Percentiles rank a stretch among this genome's conserved stretches.
phyloP scores from a whole-genome alignment of 2,888 invertebrate species.

The Drosophila prolongata region DNA sequence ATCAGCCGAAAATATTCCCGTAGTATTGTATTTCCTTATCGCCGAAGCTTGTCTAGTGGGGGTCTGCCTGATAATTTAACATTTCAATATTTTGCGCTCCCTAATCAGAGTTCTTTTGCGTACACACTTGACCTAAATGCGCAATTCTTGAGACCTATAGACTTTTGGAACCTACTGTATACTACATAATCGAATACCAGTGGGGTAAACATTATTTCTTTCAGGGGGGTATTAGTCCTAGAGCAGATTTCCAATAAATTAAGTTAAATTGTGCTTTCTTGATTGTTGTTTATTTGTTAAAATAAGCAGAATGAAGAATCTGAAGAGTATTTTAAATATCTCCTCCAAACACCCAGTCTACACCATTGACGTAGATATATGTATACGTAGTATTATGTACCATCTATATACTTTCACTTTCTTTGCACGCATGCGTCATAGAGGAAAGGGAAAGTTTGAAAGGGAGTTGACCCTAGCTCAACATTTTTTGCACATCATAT shows the following conservation, averaged over 20 bases:
- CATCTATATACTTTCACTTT: slow-evolving; percentile 68
- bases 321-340: background rate
- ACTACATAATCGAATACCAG: slow-evolving; percentile 3
- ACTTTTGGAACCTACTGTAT: slow-evolving; percentile 26
- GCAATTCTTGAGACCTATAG: slow-evolving; percentile 45
- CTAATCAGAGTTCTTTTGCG: slow-evolving; percentile 46
- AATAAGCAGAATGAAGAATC: background rate
- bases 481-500: slow-evolving; percentile 6
- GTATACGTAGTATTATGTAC: slow-evolving; percentile 7
- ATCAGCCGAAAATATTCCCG: slow-evolving; percentile 11
- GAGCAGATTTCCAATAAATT: background rate
- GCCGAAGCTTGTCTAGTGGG: slow-evolving; percentile 60
- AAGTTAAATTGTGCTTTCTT: background rate
- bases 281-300: background rate
- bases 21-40: slow-evolving; percentile 36
- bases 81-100: slow-evolving; percentile 31
- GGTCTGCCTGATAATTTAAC: slow-evolving; percentile 64
- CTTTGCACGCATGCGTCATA: slow-evolving; percentile 61
- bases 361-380: background rate
- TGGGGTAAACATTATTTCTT: background rate
- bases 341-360: background rate
- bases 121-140: slow-evolving; percentile 72
- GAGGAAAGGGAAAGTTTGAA: slow-evolving; percentile 1
- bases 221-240: background rate
- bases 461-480: slow-evolving; percentile 25